Evolutionary conservation across 2,888 invertebrate genomes (phyloP), one percentile per base, ranked within the genome.

Genomic region (Petrolisthes cinctipes): DNA sequence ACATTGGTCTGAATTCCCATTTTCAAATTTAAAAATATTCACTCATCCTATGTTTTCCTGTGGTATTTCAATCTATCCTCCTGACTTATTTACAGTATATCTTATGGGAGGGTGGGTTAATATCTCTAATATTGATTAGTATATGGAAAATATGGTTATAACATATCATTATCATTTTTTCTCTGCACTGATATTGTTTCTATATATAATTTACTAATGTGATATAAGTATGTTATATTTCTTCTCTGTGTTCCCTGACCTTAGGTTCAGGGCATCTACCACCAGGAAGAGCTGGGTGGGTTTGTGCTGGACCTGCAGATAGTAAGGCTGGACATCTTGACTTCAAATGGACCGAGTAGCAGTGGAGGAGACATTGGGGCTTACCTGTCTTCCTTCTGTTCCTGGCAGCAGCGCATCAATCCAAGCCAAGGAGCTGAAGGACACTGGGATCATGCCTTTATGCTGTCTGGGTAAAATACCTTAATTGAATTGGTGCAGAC

Each of bases 261-360:
- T 5, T 66, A 86, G 83, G 79, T 89, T 7, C 86, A 89, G 23
- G 89, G 89, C n/a, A 85, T 86, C 71, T 86, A 89, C 86, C 82
- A 84, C 78, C 96, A 97, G 91, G 94, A 95, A 89, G 96, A 97
- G 93, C 93, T 97, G 91, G 95, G 96, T 20, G 94, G 96, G 92
- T 96, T 96, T 91, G 96, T 97, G 4, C 92, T 97, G 89, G 96
- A 97, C 17, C 96, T 97, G 96, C 95, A 96, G 5, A 92, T 97
- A 37, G 97, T 97, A 92, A 94, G 97, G 89, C 92, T 97, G 91
- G 97, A 97, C 92, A 96, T 97, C 85, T 93, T 97, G 66, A 96
- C 96, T 91, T 95, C 95, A 91, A 17, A 82, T 23, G 91, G 91
- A 53, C 91, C 91, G 20, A 80, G 85, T 78, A 86, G 82, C 37